A percentile compares a stretch with the other conserved stretches of the same genome.
These are phyloP conservation scores for Stichopus horrens DNA, from an alignment of 53 echinoderm and acorn worm species.

Conservation along the genomic window DNA sequence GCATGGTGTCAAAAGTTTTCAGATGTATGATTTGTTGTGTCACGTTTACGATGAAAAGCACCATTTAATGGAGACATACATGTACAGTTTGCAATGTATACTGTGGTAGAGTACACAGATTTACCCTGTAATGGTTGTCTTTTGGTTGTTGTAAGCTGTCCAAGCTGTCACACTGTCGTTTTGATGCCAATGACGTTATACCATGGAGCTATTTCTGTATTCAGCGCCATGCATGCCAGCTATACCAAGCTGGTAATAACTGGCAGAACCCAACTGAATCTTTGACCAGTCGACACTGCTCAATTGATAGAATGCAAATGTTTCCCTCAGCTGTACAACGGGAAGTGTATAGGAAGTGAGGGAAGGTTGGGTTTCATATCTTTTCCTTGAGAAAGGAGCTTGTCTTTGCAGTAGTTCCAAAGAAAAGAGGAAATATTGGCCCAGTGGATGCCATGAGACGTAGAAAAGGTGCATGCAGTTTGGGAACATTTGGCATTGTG, in stretches of 20 bases:
- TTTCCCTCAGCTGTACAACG: background rate
- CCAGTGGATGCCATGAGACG: background rate
- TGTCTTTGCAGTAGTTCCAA: conserved; percentile 1
- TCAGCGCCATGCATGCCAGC: too few species aligned
- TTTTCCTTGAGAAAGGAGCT: conserved; percentile 14
- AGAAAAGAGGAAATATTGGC: conserved; percentile 18
- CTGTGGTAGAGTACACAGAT: too few species aligned
- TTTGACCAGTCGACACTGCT: background rate
- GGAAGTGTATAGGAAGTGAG: conserved; percentile 4
- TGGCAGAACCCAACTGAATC: background rate
- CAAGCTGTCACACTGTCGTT: too few species aligned
- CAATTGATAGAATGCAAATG: background rate
- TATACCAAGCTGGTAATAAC: background rate
- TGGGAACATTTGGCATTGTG: background rate
- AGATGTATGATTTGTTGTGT: too few species aligned
- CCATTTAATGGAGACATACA: too few species aligned
- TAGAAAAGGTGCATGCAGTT: background rate
- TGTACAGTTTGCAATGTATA: too few species aligned
- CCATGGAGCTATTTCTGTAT: too few species aligned
- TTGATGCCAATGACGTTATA: too few species aligned
- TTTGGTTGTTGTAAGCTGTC: too few species aligned
- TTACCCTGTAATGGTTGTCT: too few species aligned
- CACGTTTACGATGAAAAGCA: too few species aligned
- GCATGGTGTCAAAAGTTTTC: too few species aligned
- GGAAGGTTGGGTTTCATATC: conserved; percentile 10